These are phyloP conservation scores for Cheumatopsyche charites DNA, from an alignment of 1,140 invertebrate genomes.

Conservation along the genomic window DNA sequence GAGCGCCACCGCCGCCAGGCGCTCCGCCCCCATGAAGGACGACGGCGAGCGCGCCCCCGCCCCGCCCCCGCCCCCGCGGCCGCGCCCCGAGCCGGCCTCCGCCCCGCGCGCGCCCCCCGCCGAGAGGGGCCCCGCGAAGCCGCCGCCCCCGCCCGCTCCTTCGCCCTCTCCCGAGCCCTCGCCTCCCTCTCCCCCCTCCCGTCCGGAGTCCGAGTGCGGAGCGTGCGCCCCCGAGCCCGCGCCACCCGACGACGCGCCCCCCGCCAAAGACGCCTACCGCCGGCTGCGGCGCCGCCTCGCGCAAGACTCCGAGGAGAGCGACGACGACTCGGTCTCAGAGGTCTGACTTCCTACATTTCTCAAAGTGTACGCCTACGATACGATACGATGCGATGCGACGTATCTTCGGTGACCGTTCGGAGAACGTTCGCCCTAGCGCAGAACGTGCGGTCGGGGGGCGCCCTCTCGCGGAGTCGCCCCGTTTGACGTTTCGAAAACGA, in stretches of 20 bases:
- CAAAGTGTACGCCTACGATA: neutral
- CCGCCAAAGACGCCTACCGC: neutral
- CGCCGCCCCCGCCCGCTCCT: neutral
- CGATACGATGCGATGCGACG: neutral
- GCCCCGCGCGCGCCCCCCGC: neutral
- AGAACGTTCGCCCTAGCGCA: neutral
- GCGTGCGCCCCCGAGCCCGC: neutral
- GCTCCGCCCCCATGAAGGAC: constrained; percentile 2
- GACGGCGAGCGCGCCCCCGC: constrained; percentile 2
- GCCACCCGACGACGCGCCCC: neutral
- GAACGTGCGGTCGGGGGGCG: neutral
- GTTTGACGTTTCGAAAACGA: neutral
- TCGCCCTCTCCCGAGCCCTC: neutral
- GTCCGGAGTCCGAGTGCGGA: too few species aligned
- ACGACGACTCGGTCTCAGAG: constrained; percentile 27
- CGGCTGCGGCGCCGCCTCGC: neutral
- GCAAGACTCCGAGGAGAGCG: constrained; percentile 18
- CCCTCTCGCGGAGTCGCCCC: neutral
- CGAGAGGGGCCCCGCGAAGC: neutral
- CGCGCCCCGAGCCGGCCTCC: neutral
- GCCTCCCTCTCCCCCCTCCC: neutral
- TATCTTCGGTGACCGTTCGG: neutral
- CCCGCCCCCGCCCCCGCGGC: neutral
- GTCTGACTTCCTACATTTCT: neutral
- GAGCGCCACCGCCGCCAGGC: neutral